Evolutionary conservation across 2,113 vertebrate species (phyloP).

Genomic region (Crotophaga sulcirostris): DNA sequence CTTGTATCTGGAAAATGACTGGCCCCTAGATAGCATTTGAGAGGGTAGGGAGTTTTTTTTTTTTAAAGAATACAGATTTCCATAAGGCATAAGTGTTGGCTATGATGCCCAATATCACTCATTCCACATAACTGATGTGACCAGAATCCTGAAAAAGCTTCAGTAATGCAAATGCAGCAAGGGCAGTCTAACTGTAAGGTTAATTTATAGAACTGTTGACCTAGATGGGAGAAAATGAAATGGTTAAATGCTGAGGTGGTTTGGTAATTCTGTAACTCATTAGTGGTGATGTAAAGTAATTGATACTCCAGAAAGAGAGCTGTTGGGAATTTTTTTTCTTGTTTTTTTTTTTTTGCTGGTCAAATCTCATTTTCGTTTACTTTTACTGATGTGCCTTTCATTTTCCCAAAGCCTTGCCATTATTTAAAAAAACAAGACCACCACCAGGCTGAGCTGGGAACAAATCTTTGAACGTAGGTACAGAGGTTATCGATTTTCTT

Average conservation of each 20-base stretch:
- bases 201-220: background rate
- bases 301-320: background rate
- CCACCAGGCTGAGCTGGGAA: background rate
- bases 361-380: background rate
- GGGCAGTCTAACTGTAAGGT: no score
- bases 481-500: background rate
- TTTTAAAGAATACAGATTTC: background rate
- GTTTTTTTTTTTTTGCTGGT: background rate
- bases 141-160: background rate
- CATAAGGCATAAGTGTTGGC: background rate
- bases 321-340: background rate
- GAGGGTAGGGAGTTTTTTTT: background rate
- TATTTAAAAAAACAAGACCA: background rate
- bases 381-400: background rate
- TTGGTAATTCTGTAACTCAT: background rate
- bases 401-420: background rate
- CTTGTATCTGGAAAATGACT: background rate
- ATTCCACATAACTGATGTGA: background rate
- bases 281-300: background rate
- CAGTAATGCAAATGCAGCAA: background rate
- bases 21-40: background rate
- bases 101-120: background rate
- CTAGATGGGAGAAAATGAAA: background rate
- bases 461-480: background rate
- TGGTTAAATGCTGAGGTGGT: background rate